Conservation (phyloP, 2,113 vertebrate species). For the Micromys minutus region DNA sequence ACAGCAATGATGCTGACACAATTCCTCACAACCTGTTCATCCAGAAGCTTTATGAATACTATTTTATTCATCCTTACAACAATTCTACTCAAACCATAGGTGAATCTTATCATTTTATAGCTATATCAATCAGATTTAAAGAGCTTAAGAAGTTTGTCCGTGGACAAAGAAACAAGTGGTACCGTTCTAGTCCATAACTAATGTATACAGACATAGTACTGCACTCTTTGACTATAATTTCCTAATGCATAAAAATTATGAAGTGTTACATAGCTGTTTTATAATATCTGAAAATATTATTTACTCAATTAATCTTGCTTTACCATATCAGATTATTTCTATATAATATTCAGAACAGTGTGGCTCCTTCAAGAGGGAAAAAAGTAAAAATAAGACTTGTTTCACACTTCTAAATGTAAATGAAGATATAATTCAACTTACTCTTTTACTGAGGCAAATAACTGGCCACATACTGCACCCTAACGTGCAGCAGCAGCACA, state of each 20-base stretch:
- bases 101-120: not conserved
- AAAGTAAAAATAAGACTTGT: conserved; percentile 45
- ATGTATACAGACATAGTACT: not conserved
- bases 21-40: not conserved
- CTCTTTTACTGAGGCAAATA: conserved; percentile 99
- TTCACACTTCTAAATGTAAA: conserved; percentile 11
- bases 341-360: not conserved
- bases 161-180: not conserved
- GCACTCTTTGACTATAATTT: not conserved
- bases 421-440: conserved; percentile 85
- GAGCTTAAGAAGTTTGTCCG: not conserved
- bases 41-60: conserved; percentile 36
- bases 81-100: not conserved
- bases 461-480: conserved; percentile 99
- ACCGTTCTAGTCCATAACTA: not conserved
- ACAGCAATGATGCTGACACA: not conserved
- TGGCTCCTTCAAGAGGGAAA: conserved; percentile 19
- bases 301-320: conserved; percentile 4
- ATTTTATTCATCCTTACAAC: conserved; percentile 22
- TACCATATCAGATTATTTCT: conserved; percentile 15
- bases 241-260: not conserved
- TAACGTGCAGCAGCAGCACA: conserved; percentile 99
- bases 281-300: conserved; percentile 29
- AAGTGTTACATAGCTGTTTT: conserved; percentile 1
- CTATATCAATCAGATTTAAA: not conserved